Percentiles rank a stretch among this genome's conserved stretches.
These are phyloP conservation scores for Morus bassanus DNA, from an alignment of 2,797 vertebrate species.

Conservation along the genomic window DNA sequence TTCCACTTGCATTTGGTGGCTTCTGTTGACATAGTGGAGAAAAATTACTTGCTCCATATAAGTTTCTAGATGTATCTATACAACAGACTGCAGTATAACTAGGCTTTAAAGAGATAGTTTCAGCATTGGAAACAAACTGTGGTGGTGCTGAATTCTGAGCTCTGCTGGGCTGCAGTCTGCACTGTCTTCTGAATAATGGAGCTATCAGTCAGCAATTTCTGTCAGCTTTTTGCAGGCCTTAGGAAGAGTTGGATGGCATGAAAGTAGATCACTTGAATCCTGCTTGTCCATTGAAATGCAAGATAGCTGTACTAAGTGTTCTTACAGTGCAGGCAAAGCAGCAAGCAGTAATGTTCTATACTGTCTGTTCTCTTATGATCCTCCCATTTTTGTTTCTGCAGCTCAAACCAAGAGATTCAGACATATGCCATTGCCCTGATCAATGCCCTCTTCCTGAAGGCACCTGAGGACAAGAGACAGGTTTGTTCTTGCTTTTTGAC, in stretches of 20 bases:
- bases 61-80: background rate
- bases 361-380: background rate
- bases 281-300: background rate
- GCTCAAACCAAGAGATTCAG: slow-evolving; percentile 99
- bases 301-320: background rate
- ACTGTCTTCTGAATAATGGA: background rate
- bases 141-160: background rate
- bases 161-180: background rate
- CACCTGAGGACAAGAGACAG: slow-evolving; percentile 96
- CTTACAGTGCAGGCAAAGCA: background rate
- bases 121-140: background rate
- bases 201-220: background rate
- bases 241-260: background rate
- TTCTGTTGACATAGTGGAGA: background rate
- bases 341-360: background rate
- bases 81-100: background rate
- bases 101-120: background rate
- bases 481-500: slow-evolving; percentile 76
- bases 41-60: background rate
- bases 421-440: slow-evolving; percentile 98
- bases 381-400: slow-evolving; percentile 65
- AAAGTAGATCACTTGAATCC: background rate
- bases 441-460: slow-evolving; percentile 97
- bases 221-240: background rate
- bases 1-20: background rate